These are phyloP conservation scores for Drosophila rhopaloa DNA, from an alignment of 1,140 invertebrate species.

Conservation along the genomic window DNA sequence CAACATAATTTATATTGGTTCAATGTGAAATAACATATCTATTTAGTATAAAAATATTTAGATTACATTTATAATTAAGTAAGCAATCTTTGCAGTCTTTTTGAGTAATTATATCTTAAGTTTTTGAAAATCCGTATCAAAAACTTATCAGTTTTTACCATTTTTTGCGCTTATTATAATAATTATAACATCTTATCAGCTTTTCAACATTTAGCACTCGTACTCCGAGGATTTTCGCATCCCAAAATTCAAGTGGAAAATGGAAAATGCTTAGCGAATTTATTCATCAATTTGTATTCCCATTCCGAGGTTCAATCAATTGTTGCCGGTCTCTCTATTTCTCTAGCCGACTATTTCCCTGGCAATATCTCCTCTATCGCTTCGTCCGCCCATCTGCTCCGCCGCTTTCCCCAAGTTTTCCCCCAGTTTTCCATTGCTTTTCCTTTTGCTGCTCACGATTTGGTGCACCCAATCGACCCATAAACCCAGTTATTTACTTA, in stretches of 20 bases:
- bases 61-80: too few species aligned
- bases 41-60: too few species aligned
- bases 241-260: slow-evolving; percentile 25
- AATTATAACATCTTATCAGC: neutral
- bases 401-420: neutral
- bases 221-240: neutral
- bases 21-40: too few species aligned
- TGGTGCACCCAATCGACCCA: slow-evolving; percentile 84
- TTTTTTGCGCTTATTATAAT: neutral
- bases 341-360: slow-evolving; percentile 1
- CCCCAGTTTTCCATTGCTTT: slow-evolving; percentile 34
- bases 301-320: slow-evolving; percentile 42
- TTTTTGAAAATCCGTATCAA: too few species aligned
- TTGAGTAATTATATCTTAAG: too few species aligned
- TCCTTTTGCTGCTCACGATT: slow-evolving; percentile 75
- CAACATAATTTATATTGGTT: too few species aligned
- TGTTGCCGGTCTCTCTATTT: slow-evolving; percentile 24
- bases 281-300: slow-evolving; percentile 48
- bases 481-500: slow-evolving; percentile 84
- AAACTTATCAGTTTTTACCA: too few species aligned
- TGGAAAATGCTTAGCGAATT: slow-evolving; percentile 13
- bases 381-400: neutral
- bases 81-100: too few species aligned
- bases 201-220: neutral
- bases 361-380: slow-evolving; percentile 8